A percentile compares a stretch with the other conserved stretches of the same genome.
phyloP scores from a whole-genome alignment of 2,888 invertebrate species.

The Drosophila paracracens region DNA sequence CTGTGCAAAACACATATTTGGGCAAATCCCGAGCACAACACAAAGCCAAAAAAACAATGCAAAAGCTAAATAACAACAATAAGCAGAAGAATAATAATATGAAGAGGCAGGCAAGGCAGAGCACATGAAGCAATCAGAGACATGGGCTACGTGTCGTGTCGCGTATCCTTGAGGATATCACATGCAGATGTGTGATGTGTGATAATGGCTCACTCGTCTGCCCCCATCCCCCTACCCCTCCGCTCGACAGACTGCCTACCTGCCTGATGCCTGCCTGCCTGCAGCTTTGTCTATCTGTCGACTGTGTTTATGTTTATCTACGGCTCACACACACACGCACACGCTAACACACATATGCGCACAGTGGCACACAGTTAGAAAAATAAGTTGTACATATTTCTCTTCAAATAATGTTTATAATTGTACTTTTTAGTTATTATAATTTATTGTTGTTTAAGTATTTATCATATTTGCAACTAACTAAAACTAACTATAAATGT shows the following conservation, averaged over 20 bases:
- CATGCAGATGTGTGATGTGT: constrained; percentile 80
- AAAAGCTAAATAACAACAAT: constrained; percentile 28
- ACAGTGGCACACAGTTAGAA: constrained; percentile 36
- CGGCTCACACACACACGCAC: constrained; percentile 23
- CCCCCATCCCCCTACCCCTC: constrained; percentile 15
- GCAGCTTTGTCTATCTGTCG: constrained; percentile 27
- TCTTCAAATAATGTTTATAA: not conserved
- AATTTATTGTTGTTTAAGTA: not conserved
- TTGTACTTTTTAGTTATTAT: not conserved
- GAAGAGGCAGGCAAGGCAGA: not conserved
- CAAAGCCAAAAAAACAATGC: constrained; percentile 47
- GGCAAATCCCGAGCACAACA: constrained; percentile 48
- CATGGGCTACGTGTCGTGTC: constrained; percentile 79
- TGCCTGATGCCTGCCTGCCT: constrained; percentile 14
- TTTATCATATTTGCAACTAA: not conserved
- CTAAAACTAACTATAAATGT: not conserved
- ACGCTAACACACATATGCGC: constrained; percentile 5
- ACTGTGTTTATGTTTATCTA: constrained; percentile 56
- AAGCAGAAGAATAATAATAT: constrained; percentile 21
- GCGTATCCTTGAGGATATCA: constrained; percentile 83
- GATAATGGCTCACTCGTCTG: constrained; percentile 77
- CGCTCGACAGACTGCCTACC: constrained; percentile 5
- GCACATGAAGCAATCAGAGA: constrained; percentile 73
- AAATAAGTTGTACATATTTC: not conserved
- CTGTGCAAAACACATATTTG: constrained; percentile 41